These are phyloP conservation scores for Dendronephthya gigantea DNA, from an alignment of 64 coral and sea anemone genomes.

Conservation along the genomic window DNA sequence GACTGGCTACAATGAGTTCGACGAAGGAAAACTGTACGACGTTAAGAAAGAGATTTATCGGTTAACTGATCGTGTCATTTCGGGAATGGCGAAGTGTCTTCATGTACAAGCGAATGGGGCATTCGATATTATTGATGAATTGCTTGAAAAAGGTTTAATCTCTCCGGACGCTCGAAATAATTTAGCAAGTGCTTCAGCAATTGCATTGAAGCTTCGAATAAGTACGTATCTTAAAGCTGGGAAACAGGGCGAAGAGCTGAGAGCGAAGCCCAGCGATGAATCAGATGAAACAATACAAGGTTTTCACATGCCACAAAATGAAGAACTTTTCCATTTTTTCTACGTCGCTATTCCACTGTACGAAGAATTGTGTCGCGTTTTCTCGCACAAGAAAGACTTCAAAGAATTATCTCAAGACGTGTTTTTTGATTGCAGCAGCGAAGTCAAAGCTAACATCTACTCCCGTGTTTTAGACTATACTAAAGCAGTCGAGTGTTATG, in stretches of 20 bases:
- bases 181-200: neutral
- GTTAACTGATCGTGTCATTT: neutral
- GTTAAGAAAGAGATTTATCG: conserved; percentile 15
- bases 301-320: neutral
- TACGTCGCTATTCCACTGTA: neutral
- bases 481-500: neutral
- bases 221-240: neutral
- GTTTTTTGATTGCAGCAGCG: neutral
- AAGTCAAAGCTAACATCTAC: neutral
- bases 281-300: neutral
- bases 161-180: neutral
- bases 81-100: neutral
- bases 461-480: neutral
- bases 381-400: neutral
- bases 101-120: neutral
- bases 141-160: neutral
- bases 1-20: neutral
- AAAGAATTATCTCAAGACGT: neutral
- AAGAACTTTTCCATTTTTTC: neutral
- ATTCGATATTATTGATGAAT: neutral
- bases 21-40: neutral
- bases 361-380: neutral
- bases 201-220: neutral
- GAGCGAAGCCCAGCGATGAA: neutral
- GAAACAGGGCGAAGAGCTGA: neutral